A percentile compares a stretch with the other conserved stretches of the same genome.
Evolutionary conservation across 2,113 vertebrate genomes (phyloP).

Genomic region (Rhabdomys dilectus): DNA sequence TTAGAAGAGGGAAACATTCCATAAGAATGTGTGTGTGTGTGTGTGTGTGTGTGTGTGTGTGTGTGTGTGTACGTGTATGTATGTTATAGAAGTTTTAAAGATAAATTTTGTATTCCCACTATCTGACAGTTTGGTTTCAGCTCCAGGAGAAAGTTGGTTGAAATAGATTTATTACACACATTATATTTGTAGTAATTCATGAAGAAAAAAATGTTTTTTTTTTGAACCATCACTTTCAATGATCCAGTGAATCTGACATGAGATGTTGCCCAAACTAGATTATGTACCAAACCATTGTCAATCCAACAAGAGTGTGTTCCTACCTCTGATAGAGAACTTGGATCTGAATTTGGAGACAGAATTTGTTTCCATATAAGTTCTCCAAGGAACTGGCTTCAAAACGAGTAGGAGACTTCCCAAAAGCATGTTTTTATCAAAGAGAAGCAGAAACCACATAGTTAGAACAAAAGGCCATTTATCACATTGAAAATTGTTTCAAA

Average conservation of each 20-base stretch:
- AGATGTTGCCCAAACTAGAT: background rate
- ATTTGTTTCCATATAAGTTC: background rate
- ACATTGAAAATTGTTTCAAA: too few relatives aligned
- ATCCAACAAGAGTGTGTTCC: background rate
- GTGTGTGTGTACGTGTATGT: too few relatives aligned
- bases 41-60: too few relatives aligned
- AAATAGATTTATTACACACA: background rate
- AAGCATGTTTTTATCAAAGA: background rate
- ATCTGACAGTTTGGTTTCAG: background rate
- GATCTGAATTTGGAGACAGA: background rate
- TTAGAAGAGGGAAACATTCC: background rate
- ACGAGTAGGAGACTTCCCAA: fast-evolving
- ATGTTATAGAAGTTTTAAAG: background rate
- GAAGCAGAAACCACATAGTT: background rate
- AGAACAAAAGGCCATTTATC: too few relatives aligned
- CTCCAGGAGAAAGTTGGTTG: background rate
- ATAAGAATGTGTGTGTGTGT: too few relatives aligned
- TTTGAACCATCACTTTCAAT: background rate
- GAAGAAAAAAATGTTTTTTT: background rate
- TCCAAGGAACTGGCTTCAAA: background rate
- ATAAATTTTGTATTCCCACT: background rate
- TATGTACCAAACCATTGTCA: background rate
- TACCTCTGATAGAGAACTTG: background rate
- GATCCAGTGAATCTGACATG: background rate
- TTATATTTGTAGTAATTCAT: background rate